phyloP scores from a whole-genome alignment of 2,888 invertebrate species.

The Lomographa bimaculata region DNA sequence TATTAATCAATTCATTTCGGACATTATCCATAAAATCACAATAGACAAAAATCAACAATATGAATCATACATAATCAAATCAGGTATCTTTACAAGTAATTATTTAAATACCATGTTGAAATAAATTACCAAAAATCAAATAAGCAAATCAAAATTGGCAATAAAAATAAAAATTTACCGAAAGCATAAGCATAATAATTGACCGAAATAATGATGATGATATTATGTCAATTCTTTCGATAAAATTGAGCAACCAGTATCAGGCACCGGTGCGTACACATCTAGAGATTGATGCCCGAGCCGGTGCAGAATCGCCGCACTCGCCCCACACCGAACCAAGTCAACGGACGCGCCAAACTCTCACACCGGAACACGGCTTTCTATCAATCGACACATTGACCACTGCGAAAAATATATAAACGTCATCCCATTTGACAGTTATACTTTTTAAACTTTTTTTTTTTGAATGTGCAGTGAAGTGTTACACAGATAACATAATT shows the following conservation, averaged over 20 bases:
- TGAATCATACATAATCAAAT: too few species aligned
- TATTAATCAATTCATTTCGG: too few species aligned
- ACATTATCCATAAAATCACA: too few species aligned
- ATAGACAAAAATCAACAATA: too few species aligned
- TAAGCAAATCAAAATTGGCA: too few species aligned
- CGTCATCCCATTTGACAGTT: constrained; percentile 12
- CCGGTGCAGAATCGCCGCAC: constrained; percentile 49
- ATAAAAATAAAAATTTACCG: too few species aligned
- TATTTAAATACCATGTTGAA: too few species aligned
- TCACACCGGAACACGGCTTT: constrained; percentile 63
- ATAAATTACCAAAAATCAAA: too few species aligned
- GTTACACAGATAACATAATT: constrained; percentile 2
- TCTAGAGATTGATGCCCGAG: constrained; percentile 30
- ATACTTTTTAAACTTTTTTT: constrained; percentile 11
- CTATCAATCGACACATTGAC: constrained; percentile 59
- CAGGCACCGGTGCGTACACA: constrained; percentile 33
- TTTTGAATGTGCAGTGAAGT: constrained; percentile 14
- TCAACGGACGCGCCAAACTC: constrained; percentile 70
- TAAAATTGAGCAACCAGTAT: constrained; percentile 42
- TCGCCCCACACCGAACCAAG: constrained; percentile 60
- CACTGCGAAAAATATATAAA: constrained; percentile 20
- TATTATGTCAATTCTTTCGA: constrained; percentile 3
- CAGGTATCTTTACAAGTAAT: too few species aligned
- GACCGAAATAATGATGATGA: too few species aligned
- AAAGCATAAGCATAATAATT: too few species aligned